Conservation (phyloP, 2,797 vertebrate genomes). For the Buphagus erythrorhynchus region DNA sequence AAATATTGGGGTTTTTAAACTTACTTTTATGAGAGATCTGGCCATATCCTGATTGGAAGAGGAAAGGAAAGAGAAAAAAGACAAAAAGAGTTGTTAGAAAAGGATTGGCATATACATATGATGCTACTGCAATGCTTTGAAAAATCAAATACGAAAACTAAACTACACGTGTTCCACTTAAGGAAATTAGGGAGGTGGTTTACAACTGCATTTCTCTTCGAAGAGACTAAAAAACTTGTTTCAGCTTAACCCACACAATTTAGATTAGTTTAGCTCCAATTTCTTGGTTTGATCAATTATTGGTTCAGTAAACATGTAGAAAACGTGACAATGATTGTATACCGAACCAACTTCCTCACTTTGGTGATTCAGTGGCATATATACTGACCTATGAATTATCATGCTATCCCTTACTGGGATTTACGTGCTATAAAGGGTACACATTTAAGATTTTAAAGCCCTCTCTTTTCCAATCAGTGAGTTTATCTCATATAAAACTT, state of each 20-base stretch:
- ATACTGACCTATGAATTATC: fast-evolving
- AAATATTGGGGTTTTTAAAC: constrained; percentile 46
- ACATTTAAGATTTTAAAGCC: not conserved
- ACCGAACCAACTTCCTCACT: not conserved
- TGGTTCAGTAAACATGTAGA: not conserved
- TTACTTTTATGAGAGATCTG: constrained; percentile 84
- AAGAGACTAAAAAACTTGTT: not conserved
- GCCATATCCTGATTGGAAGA: constrained; percentile 73
- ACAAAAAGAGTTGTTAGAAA: not conserved
- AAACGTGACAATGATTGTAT: not conserved
- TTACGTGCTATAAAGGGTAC: fast-evolving
- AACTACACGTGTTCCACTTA: fast-evolving
- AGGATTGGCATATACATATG: not conserved
- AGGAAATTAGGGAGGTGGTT: not conserved
- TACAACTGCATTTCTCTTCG: not conserved
- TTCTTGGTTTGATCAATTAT: not conserved
- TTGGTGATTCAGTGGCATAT: fast-evolving
- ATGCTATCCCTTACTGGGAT: not conserved
- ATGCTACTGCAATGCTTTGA: not conserved
- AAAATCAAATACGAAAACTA: not conserved
- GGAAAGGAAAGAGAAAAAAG: not conserved
- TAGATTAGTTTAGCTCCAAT: not conserved
- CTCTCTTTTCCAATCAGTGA: not conserved
- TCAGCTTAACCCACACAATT: not conserved
- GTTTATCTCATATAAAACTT: not conserved